Percentiles rank a stretch among this genome's conserved stretches.
These are phyloP conservation scores for Aricia agestis DNA, from an alignment of 1,140 invertebrate genomes.

Conservation along the genomic window DNA sequence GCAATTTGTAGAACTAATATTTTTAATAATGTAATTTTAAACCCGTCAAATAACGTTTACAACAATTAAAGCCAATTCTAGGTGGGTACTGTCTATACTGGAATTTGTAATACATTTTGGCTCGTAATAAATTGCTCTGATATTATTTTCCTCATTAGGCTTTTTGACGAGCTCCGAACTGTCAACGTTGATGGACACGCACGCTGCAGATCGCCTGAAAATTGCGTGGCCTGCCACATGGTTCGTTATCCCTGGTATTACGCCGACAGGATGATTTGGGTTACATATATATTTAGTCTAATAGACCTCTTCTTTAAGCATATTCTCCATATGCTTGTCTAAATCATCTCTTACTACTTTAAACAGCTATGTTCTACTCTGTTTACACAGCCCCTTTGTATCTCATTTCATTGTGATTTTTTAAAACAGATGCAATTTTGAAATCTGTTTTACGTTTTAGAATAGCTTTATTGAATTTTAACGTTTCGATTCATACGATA, in stretches of 20 bases:
- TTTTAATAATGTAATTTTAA: too few species aligned
- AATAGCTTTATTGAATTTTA: constrained; percentile 8
- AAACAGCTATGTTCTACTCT: too few species aligned
- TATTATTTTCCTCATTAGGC: background rate
- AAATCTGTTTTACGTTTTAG: background rate
- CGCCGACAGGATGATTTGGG: background rate
- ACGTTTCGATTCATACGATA: background rate
- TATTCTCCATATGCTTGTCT: background rate
- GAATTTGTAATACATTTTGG: background rate
- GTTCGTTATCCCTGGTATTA: background rate
- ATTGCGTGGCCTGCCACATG: background rate
- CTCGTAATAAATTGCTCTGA: background rate
- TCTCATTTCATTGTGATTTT: background rate
- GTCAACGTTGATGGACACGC: constrained; percentile 2
- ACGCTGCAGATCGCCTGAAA: background rate
- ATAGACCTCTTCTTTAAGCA: background rate
- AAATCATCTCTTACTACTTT: too few species aligned
- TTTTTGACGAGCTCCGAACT: background rate
- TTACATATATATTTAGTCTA: background rate
- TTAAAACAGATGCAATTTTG: background rate
- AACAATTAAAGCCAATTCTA: background rate
- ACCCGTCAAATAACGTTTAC: background rate
- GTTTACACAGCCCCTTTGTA: too few species aligned
- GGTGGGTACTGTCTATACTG: background rate
- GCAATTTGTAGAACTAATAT: too few species aligned